Conservation (phyloP, 2,888 invertebrate species). For the Lordiphosa andalusiaca region DNA sequence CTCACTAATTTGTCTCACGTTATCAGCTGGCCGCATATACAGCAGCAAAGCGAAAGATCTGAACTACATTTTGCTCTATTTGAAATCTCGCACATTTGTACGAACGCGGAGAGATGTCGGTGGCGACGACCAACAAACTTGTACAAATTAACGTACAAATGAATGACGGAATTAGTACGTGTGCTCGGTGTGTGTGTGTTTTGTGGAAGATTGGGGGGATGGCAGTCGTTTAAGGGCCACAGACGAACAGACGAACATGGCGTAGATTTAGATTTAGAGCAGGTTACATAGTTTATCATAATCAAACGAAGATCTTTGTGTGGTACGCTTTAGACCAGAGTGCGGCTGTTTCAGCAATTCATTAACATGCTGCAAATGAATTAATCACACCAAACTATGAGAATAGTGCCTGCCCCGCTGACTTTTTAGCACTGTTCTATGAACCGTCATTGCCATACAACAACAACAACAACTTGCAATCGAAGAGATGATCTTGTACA, state of each 20-base stretch:
- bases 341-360: conserved; percentile 42
- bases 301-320: too few species aligned
- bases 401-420: conserved; percentile 27
- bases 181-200: conserved; percentile 26
- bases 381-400: conserved; percentile 71
- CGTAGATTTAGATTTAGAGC: conserved; percentile 1
- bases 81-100: conserved; percentile 72
- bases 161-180: conserved; percentile 71
- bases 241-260: neutral
- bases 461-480: too few species aligned
- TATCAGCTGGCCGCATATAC: conserved; percentile 19
- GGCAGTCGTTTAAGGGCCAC: conserved; percentile 6
- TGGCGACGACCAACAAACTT: conserved; percentile 44
- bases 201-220: neutral
- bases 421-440: too few species aligned
- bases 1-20: conserved; percentile 10
- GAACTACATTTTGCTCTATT: conserved; percentile 68
- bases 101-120: conserved; percentile 32
- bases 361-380: conserved; percentile 61
- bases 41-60: conserved; percentile 25
- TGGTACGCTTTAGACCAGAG: too few species aligned
- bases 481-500: too few species aligned
- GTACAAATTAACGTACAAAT: conserved; percentile 73
- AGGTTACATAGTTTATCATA: conserved; percentile 2
- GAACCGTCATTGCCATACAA: too few species aligned